These are phyloP conservation scores for Gallinago jamesoni DNA, from an alignment of 2,113 vertebrate genomes.

Conservation along the genomic window DNA sequence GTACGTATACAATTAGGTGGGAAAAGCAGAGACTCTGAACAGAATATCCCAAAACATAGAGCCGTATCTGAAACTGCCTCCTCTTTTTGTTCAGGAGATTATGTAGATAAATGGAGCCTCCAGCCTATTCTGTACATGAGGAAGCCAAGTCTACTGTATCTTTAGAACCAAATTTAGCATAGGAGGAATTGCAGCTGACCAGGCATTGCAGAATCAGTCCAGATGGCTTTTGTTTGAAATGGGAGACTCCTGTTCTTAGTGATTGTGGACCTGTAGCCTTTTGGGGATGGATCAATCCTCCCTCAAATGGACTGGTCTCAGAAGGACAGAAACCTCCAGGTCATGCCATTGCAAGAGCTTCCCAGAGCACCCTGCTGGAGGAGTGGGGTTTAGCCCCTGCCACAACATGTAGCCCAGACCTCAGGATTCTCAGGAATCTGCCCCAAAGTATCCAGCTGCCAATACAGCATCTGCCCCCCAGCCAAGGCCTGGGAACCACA, in stretches of 20 bases:
- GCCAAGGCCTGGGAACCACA: fast-evolving
- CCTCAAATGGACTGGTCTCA: background rate
- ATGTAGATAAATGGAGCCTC: background rate
- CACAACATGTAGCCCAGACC: fast-evolving
- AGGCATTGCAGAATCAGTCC: background rate
- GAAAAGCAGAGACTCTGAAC: background rate
- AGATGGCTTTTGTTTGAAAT: background rate
- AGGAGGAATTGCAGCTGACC: background rate
- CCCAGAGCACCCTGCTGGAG: fast-evolving
- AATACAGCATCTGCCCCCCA: fast-evolving
- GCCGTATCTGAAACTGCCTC: background rate
- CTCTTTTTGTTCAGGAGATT: background rate
- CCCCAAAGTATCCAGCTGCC: background rate
- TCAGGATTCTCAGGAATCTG: background rate
- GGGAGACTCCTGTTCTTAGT: background rate
- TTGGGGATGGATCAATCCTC: background rate
- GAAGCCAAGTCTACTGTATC: background rate
- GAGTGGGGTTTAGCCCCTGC: background rate
- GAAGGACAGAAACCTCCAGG: background rate
- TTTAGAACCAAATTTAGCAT: background rate
- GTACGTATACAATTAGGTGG: background rate
- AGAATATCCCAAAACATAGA: background rate
- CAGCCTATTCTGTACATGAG: background rate
- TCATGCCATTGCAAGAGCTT: background rate
- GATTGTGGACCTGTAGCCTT: background rate